Percentiles rank a stretch among this genome's conserved stretches.
Evolutionary conservation across 2,888 invertebrate species (phyloP).

Genomic region (Drosophila anomelani): DNA sequence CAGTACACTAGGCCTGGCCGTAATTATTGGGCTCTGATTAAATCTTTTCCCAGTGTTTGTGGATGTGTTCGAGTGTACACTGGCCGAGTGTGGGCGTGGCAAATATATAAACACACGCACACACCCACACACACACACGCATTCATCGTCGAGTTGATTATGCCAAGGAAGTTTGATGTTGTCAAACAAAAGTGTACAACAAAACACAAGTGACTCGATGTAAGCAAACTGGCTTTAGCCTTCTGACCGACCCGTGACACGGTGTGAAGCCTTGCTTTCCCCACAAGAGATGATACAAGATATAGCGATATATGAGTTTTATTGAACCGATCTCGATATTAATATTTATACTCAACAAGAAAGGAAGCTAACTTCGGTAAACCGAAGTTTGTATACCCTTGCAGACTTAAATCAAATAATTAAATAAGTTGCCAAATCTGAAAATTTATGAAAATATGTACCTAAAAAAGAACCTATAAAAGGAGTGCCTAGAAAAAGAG

Average conservation of each 20-base stretch:
- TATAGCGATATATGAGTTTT: not conserved
- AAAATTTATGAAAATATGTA: too few relatives aligned
- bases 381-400: too few relatives aligned
- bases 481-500: too few relatives aligned
- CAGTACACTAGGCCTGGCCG: slow-evolving; percentile 4
- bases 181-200: slow-evolving; percentile 42
- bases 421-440: too few relatives aligned
- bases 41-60: slow-evolving; percentile 17
- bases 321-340: not conserved
- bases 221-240: slow-evolving; percentile 14
- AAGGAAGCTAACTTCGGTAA: too few relatives aligned
- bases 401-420: too few relatives aligned
- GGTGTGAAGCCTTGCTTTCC: not conserved
- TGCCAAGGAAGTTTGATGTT: slow-evolving; percentile 38
- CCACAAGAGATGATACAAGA: not conserved
- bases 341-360: too few relatives aligned
- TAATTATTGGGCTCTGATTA: slow-evolving; percentile 37
- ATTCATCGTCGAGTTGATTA: slow-evolving; percentile 25
- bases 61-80: slow-evolving; percentile 4
- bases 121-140: not conserved
- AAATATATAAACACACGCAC: slow-evolving; percentile 24
- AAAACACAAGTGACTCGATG: slow-evolving; percentile 33
- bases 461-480: too few relatives aligned
- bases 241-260: slow-evolving; percentile 4
- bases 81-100: slow-evolving; percentile 1